Percentiles rank a stretch among this genome's conserved stretches.
Conservation (phyloP, 1,140 invertebrate species). For the Anastrepha ludens region DNA sequence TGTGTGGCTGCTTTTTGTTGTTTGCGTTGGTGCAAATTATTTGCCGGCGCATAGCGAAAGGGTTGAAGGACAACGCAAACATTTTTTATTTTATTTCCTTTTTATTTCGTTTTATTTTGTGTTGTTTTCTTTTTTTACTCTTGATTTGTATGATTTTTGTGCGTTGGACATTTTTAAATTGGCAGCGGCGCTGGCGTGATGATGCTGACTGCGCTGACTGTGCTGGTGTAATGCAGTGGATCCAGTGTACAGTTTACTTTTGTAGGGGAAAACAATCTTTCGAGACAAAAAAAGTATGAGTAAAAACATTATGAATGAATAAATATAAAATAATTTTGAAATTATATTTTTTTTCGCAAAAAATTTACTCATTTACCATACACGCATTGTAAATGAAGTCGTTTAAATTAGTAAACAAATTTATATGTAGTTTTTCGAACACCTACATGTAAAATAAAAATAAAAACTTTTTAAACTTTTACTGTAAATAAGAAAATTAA, state of each 20-base stretch:
- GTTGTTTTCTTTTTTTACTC: not conserved
- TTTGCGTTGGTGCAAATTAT: conserved; percentile 40
- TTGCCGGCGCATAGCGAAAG: conserved; percentile 33
- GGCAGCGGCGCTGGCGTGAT: not conserved
- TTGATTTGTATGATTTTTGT: conserved; percentile 41
- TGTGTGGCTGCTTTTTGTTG: not conserved
- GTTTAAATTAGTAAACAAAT: too few relatives aligned
- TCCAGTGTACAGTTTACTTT: not conserved
- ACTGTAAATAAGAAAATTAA: too few relatives aligned
- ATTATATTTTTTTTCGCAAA: not conserved
- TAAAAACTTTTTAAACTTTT: too few relatives aligned
- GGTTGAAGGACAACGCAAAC: conserved; percentile 40
- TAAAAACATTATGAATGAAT: not conserved
- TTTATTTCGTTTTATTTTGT: conserved; percentile 30
- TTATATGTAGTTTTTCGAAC: too few relatives aligned
- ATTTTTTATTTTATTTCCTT: conserved; percentile 46
- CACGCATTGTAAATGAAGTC: too few relatives aligned
- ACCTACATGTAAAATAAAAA: too few relatives aligned
- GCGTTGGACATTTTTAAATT: conserved; percentile 40
- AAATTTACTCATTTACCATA: too few relatives aligned
- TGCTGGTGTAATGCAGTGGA: not conserved
- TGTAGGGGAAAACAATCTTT: not conserved
- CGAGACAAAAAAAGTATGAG: not conserved
- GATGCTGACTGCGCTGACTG: conserved; percentile 1
- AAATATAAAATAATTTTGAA: not conserved